These are phyloP conservation scores for Diplodus sargus DNA, from an alignment of 2,797 vertebrate species.

Conservation along the genomic window DNA sequence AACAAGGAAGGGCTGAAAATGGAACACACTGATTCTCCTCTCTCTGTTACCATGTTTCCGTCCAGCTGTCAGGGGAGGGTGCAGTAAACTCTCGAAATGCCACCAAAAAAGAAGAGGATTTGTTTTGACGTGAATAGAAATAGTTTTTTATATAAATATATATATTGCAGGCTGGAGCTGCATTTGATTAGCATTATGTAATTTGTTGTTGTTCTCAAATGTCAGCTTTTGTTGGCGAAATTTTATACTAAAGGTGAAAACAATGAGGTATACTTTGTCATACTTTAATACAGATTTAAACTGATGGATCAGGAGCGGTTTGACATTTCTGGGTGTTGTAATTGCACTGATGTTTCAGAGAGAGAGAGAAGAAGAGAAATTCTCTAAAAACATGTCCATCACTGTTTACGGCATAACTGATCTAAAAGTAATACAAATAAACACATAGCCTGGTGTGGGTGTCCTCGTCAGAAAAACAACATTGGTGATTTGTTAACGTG, in stretches of 20 bases:
- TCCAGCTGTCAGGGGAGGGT: constrained; percentile 27
- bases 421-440: constrained; percentile 3
- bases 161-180: not conserved
- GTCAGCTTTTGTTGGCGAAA: constrained; percentile 6
- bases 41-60: constrained; percentile 15
- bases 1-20: constrained; percentile 41
- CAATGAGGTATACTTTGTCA: not conserved
- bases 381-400: not conserved
- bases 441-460: not conserved
- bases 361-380: not conserved
- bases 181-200: constrained; percentile 6
- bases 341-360: constrained; percentile 17
- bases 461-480: not conserved
- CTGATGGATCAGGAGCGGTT: not conserved
- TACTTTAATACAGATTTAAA: constrained; percentile 1
- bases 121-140: constrained; percentile 15
- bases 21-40: constrained; percentile 16
- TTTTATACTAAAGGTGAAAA: not conserved
- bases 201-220: constrained; percentile 30
- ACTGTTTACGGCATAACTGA: constrained; percentile 6
- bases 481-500: not conserved
- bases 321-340: constrained; percentile 19
- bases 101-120: constrained; percentile 26
- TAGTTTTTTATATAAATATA: not conserved
- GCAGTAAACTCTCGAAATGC: constrained; percentile 19